These are phyloP conservation scores for Labeo catla DNA, from an alignment of 2,113 vertebrate genomes.

Conservation along the genomic window DNA sequence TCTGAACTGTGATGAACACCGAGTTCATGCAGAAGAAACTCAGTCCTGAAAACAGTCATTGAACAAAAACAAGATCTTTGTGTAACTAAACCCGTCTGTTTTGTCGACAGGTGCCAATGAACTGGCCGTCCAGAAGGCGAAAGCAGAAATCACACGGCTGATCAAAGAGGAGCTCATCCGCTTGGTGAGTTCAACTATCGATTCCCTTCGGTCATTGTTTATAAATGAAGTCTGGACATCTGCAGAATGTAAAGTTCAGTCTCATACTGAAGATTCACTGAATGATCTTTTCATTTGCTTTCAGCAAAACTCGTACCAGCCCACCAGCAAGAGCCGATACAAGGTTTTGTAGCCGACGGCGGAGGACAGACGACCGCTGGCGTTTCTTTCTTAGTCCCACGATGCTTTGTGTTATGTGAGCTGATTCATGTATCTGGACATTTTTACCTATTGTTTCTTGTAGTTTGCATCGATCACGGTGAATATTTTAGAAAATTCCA, in stretches of 20 bases:
- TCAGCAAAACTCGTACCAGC: constrained; percentile 99
- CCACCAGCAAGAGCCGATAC: constrained; percentile 97
- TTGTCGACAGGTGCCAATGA: constrained; percentile 90
- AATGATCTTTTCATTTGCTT: constrained; percentile 48
- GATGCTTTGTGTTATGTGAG: neutral
- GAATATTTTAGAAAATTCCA: constrained; percentile 12
- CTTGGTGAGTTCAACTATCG: constrained; percentile 81
- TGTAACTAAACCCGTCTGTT: neutral
- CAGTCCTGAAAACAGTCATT: too few relatives aligned
- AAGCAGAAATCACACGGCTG: constrained; percentile 96
- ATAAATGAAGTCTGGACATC: too few relatives aligned
- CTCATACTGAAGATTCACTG: neutral
- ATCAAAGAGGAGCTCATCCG: constrained; percentile 99
- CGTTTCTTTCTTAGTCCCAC: neutral
- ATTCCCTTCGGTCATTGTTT: too few relatives aligned
- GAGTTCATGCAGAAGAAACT: too few relatives aligned
- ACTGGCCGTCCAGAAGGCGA: constrained; percentile 97
- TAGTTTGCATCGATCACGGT: neutral
- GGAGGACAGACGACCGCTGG: neutral
- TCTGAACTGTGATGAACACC: too few relatives aligned
- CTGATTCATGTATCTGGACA: neutral
- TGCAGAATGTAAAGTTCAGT: too few relatives aligned
- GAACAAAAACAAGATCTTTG: too few relatives aligned
- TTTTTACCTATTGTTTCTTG: neutral
- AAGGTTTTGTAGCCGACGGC: constrained; percentile 86